phyloP scores from a whole-genome alignment of 2,113 vertebrate genomes.

The Nipponia nippon region DNA sequence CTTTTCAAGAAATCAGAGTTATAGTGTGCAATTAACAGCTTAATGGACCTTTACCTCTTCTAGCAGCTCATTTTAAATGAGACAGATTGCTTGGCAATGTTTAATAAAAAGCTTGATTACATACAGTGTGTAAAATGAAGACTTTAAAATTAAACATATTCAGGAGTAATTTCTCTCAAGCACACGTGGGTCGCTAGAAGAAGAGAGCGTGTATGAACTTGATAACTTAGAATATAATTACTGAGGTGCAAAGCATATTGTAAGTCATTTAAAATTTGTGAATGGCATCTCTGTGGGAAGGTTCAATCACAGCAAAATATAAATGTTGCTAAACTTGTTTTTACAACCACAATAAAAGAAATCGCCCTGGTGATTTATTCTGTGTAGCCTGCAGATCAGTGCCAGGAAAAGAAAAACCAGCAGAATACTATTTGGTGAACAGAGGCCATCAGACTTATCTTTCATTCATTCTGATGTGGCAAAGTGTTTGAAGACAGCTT shows the following conservation, averaged over 20 bases:
- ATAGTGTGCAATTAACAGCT: conserved; percentile 33
- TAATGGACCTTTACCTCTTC: conserved; percentile 52
- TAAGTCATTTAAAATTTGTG: conserved; percentile 31
- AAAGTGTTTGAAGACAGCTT: not conserved
- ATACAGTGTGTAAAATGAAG: conserved; percentile 28
- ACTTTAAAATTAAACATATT: conserved; percentile 21
- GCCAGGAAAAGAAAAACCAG: not conserved
- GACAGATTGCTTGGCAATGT: conserved; percentile 33
- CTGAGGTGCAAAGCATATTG: not conserved
- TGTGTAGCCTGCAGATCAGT: not conserved
- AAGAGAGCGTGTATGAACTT: not conserved
- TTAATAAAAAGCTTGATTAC: conserved; percentile 59
- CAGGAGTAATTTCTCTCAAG: conserved; percentile 39
- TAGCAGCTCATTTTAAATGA: conserved; percentile 44
- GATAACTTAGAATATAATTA: conserved; percentile 29
- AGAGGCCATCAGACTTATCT: not conserved
- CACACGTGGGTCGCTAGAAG: not conserved
- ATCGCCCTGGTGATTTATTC: not conserved
- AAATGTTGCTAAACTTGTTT: conserved; percentile 14
- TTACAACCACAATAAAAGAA: not conserved
- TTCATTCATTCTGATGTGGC: not conserved
- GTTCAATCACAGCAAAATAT: not conserved
- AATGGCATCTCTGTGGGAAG: not conserved
- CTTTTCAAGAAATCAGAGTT: conserved; percentile 17
- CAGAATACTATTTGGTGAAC: not conserved